Percentiles rank a stretch among this genome's conserved stretches.
Conservation (phyloP, 2,797 vertebrate genomes). For the Sylvilagus floridanus region DNA sequence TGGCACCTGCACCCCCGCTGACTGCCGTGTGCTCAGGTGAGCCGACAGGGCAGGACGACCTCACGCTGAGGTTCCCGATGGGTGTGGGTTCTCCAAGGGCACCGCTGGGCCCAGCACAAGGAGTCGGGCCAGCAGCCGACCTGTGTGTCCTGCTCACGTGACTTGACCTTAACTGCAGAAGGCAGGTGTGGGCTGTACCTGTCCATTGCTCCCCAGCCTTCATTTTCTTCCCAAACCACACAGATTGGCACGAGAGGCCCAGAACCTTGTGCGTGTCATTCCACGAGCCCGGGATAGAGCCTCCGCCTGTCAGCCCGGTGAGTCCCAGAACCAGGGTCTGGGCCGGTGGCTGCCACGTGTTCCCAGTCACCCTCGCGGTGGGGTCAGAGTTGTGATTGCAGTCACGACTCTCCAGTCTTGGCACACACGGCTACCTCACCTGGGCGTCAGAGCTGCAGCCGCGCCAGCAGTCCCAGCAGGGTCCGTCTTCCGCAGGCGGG, state of each 20-base stretch:
- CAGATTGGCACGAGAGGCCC: background rate
- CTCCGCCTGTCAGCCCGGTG: background rate
- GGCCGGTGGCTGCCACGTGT: accelerated
- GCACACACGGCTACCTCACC: too few species aligned
- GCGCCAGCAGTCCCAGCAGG: background rate
- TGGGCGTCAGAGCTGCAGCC: background rate
- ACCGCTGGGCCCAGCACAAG: background rate
- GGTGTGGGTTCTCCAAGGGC: background rate
- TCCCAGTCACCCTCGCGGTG: accelerated
- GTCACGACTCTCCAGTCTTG: too few species aligned
- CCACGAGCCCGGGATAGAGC: too few species aligned
- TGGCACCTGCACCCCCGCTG: too few species aligned
- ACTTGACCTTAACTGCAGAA: too few species aligned
- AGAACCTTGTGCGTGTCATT: background rate
- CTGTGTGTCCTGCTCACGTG: too few species aligned
- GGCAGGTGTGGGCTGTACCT: background rate
- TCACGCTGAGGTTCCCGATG: background rate
- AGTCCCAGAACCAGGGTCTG: too few species aligned
- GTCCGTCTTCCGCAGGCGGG: background rate
- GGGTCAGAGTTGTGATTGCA: background rate
- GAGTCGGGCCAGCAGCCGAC: accelerated
- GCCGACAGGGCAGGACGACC: too few species aligned
- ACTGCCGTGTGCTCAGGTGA: too few species aligned
- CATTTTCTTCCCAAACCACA: background rate
- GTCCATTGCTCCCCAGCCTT: background rate